Evolutionary conservation across 2,888 invertebrate genomes (phyloP).

Genomic region (Volucella inanis): DNA sequence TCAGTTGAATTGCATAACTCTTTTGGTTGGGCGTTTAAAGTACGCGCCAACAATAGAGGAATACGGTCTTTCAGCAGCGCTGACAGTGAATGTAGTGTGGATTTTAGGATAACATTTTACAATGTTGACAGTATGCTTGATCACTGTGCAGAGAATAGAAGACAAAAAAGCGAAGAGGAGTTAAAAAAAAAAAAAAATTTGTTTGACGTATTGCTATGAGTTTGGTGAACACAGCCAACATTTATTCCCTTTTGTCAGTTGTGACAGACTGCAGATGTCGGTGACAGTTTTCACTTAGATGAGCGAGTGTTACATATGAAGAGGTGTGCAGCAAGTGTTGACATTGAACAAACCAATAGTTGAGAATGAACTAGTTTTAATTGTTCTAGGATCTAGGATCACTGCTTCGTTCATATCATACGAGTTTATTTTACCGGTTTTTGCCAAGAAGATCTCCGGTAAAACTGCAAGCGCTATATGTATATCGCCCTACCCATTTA

Average conservation of each 20-base stretch:
- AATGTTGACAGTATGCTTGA: conserved; percentile 65
- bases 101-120: conserved; percentile 63
- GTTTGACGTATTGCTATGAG: conserved; percentile 43
- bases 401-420: no score
- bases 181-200: neutral
- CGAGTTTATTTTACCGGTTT: no score
- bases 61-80: conserved; percentile 30
- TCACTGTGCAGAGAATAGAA: conserved; percentile 27
- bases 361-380: no score
- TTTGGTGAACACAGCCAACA: conserved; percentile 13
- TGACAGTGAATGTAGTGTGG: conserved; percentile 57
- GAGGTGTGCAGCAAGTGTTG: no score
- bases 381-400: no score
- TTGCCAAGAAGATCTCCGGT: no score
- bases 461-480: no score
- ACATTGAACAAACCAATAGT: no score
- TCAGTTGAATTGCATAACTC: conserved; percentile 65
- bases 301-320: neutral
- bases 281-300: conserved; percentile 30
- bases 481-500: no score
- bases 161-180: neutral
- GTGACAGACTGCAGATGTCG: conserved; percentile 43
- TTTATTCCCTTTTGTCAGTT: conserved; percentile 24
- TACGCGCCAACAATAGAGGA: neutral
- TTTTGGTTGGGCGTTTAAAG: conserved; percentile 10